These are phyloP conservation scores for Eupleurogrammus muticus DNA, from an alignment of 2,797 vertebrate species.

Conservation along the genomic window DNA sequence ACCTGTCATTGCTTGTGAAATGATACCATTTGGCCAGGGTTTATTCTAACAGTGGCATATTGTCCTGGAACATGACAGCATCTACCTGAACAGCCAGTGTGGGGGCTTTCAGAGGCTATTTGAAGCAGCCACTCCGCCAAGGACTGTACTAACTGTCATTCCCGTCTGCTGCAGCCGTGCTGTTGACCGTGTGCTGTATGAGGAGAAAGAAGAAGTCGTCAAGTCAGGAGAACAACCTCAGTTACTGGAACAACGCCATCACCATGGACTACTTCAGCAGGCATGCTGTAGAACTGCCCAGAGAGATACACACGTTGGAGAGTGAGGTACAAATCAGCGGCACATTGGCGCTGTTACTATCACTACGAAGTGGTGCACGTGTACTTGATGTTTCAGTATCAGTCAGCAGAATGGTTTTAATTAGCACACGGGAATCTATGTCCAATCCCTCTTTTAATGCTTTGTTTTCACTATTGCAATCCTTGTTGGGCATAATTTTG, in stretches of 20 bases:
- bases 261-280: slow-evolving; percentile 99
- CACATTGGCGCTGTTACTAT: slow-evolving; percentile 24
- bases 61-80: slow-evolving; percentile 37
- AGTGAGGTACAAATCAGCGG: slow-evolving; percentile 88
- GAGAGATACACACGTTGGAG: slow-evolving; percentile 97
- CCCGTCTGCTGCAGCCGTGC: slow-evolving; percentile 85
- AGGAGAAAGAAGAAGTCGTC: slow-evolving; percentile 95
- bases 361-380: slow-evolving; percentile 25
- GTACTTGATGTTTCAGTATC: slow-evolving; percentile 44
- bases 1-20: background rate
- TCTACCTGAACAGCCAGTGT: slow-evolving; percentile 30
- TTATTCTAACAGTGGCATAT: slow-evolving; percentile 14
- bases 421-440: slow-evolving; percentile 42
- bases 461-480: background rate
- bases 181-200: slow-evolving; percentile 98
- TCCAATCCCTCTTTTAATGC: slow-evolving; percentile 49
- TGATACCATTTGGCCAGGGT: background rate
- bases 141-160: background rate
- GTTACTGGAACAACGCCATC: slow-evolving; percentile 99
- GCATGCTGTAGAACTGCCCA: slow-evolving; percentile 95
- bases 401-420: slow-evolving; percentile 60
- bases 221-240: slow-evolving; percentile 97
- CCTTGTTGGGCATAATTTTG: background rate
- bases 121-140: slow-evolving; percentile 34
- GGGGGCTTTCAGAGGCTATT: slow-evolving; percentile 28